These are phyloP conservation scores for Aproaerema taeniolella DNA, from an alignment of 2,888 invertebrate species.

Conservation along the genomic window DNA sequence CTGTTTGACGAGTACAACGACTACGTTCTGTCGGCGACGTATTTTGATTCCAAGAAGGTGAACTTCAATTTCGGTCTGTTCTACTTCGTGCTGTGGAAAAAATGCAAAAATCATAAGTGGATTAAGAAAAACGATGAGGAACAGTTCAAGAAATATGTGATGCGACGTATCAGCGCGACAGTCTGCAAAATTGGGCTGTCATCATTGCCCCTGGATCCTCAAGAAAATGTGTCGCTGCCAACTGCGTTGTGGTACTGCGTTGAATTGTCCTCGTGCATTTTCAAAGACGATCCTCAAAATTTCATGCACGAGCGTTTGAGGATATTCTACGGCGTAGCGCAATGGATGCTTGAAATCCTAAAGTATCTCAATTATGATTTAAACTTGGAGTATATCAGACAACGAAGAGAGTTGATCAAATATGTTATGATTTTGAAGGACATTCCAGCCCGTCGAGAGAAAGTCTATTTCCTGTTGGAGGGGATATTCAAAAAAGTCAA, in stretches of 20 bases:
- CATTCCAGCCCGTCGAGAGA: conserved; percentile 24
- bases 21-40: conserved; percentile 39
- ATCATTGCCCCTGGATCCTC: conserved; percentile 37
- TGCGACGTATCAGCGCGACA: conserved; percentile 34
- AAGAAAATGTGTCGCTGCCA: conserved; percentile 24
- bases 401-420: conserved; percentile 29
- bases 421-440: conserved; percentile 31
- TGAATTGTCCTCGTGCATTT: conserved; percentile 25
- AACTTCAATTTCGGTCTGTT: conserved; percentile 37
- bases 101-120: conserved; percentile 40
- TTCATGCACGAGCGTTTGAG: conserved; percentile 34
- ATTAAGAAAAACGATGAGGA: conserved; percentile 40
- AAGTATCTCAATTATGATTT: conserved; percentile 30
- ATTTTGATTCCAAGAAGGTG: conserved; percentile 35
- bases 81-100: conserved; percentile 40
- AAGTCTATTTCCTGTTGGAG: conserved; percentile 27
- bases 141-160: conserved; percentile 33
- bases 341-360: conserved; percentile 35
- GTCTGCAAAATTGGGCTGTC: conserved; percentile 36
- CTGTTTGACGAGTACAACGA: conserved; percentile 43
- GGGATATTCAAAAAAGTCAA: conserved; percentile 32
- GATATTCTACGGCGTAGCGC: conserved; percentile 27
- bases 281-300: conserved; percentile 30
- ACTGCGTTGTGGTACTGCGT: conserved; percentile 36
- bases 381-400: conserved; percentile 26